Evolutionary conservation across 2,797 vertebrate species (phyloP).

Genomic region (Urosaurus nigricauda): DNA sequence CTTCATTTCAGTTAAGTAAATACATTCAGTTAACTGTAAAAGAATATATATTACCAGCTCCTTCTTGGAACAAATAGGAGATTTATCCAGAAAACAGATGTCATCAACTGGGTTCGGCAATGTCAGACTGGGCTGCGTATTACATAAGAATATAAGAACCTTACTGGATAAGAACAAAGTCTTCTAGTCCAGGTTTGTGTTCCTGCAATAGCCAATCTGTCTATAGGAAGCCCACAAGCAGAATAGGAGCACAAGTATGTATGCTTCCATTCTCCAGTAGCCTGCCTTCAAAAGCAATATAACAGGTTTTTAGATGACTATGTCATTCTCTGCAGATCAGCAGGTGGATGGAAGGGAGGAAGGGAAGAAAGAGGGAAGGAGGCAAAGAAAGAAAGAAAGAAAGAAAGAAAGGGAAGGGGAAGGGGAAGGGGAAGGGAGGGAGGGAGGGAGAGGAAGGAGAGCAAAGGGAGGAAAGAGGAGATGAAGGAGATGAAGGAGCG

Average conservation of each 20-base stretch:
- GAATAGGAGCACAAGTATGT: too few relatives aligned
- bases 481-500: too few relatives aligned
- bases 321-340: too few relatives aligned
- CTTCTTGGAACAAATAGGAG: background rate
- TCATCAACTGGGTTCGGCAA: background rate
- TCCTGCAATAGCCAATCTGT: background rate
- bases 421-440: too few relatives aligned
- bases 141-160: background rate
- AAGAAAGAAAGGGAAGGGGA: too few relatives aligned
- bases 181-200: background rate
- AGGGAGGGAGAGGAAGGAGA: too few relatives aligned
- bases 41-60: background rate
- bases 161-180: background rate
- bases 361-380: too few relatives aligned
- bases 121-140: background rate
- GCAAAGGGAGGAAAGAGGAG: too few relatives aligned
- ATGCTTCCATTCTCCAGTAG: background rate
- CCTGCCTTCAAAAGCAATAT: background rate
- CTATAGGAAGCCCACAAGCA: background rate
- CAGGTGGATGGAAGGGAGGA: too few relatives aligned
- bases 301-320: too few relatives aligned
- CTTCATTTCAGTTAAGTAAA: background rate
- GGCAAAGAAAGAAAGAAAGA: too few relatives aligned
- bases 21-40: background rate
- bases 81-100: background rate